These are phyloP conservation scores for Bradypodion pumilum DNA, from an alignment of 2,797 vertebrate genomes.

Conservation along the genomic window DNA sequence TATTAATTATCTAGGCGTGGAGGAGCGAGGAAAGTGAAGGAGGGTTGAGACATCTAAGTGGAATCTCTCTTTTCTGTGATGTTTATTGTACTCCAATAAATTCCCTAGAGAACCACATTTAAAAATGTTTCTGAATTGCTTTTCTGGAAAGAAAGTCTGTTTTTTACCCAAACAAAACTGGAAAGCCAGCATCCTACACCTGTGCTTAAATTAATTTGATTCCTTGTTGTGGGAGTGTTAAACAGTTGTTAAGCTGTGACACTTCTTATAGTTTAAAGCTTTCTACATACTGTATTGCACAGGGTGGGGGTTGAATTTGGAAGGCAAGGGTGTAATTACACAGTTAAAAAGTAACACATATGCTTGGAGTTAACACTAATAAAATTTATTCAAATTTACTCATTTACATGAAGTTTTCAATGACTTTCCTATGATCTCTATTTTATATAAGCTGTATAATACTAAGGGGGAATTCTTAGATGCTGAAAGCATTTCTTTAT, in stretches of 20 bases:
- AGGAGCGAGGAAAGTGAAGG: too few relatives aligned
- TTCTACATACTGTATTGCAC: background rate
- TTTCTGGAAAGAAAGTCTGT: conserved; percentile 37
- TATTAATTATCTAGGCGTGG: conserved; percentile 29
- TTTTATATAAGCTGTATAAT: too few relatives aligned
- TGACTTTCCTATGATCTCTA: background rate
- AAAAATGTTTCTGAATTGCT: conserved; percentile 25
- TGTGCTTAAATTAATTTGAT: background rate
- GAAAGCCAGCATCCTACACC: background rate
- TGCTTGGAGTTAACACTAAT: too few relatives aligned
- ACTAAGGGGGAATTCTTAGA: too few relatives aligned
- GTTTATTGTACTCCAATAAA: conserved; percentile 17
- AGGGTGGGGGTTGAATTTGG: background rate
- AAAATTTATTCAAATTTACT: too few relatives aligned
- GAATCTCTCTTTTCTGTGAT: conserved; percentile 33
- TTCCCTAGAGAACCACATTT: conserved; percentile 49
- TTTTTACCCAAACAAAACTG: background rate
- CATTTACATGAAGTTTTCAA: background rate
- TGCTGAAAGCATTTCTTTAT: too few relatives aligned
- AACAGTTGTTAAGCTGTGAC: background rate
- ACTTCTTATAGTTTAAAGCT: background rate
- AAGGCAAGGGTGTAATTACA: too few relatives aligned
- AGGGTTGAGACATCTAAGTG: conserved; percentile 11
- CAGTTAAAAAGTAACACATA: too few relatives aligned
- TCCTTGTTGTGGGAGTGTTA: background rate